Conservation (phyloP, 2,797 vertebrate species). For the Nyctibius grandis region DNA sequence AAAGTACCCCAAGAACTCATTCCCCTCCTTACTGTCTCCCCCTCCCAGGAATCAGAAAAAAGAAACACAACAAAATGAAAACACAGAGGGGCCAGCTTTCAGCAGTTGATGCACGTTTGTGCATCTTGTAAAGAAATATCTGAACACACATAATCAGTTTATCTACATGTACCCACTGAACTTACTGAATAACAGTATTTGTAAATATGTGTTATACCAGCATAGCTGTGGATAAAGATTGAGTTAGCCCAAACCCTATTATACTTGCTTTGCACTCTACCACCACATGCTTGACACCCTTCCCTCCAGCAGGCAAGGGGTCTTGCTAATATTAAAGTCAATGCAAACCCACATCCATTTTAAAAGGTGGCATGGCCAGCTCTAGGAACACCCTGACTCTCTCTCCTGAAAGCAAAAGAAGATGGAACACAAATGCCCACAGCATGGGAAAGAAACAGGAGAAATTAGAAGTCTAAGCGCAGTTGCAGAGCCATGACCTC, state of each 20-base stretch:
- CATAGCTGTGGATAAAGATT: not conserved
- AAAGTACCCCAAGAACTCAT: not conserved
- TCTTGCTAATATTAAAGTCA: not conserved
- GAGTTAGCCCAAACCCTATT: not conserved
- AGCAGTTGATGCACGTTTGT: not conserved
- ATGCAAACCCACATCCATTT: not conserved
- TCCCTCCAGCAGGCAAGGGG: not conserved
- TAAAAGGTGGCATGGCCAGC: not conserved
- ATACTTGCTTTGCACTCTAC: not conserved
- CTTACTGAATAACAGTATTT: not conserved
- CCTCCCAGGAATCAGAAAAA: not conserved
- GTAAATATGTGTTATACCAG: not conserved
- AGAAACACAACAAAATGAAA: not conserved
- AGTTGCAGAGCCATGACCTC: not conserved
- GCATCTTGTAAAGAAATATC: not conserved
- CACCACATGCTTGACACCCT: not conserved
- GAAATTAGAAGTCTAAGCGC: not conserved
- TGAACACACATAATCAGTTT: not conserved
- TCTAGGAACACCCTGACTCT: not conserved
- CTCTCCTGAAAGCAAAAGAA: not conserved
- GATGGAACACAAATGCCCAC: accelerated
- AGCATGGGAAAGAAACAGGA: not conserved
- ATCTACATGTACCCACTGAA: not conserved
- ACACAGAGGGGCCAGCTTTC: not conserved
- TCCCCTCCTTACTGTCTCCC: not conserved